A percentile compares a stretch with the other conserved stretches of the same genome.
Evolutionary conservation across 2,113 vertebrate species (phyloP).

Genomic region (Oenanthe melanoleuca): DNA sequence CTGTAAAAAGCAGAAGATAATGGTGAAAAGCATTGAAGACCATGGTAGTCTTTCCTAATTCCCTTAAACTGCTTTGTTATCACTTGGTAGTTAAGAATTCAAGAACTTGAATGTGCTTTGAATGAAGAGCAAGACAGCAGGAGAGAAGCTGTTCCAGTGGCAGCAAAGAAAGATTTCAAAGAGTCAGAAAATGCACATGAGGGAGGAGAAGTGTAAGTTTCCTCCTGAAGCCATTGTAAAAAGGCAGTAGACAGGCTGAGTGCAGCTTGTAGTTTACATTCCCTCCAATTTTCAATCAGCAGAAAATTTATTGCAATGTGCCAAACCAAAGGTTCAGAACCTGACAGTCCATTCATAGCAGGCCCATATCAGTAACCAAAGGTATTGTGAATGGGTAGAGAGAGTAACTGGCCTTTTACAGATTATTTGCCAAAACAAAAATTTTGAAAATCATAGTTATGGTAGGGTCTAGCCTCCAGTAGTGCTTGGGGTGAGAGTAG

Average conservation of each 20-base stretch:
- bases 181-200: constrained; percentile 79
- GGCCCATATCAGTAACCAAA: not conserved
- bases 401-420: not conserved
- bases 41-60: not conserved
- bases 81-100: constrained; percentile 76
- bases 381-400: not conserved
- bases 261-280: not conserved
- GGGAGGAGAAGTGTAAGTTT: constrained; percentile 76
- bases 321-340: not conserved
- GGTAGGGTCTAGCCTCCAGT: not conserved
- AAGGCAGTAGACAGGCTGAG: not conserved
- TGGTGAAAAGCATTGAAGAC: not conserved
- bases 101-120: constrained; percentile 82
- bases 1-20: not conserved
- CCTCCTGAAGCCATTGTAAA: not conserved
- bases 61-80: constrained; percentile 37
- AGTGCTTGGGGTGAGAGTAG: not conserved
- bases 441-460: not conserved
- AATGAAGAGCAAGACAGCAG: constrained; percentile 76
- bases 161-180: constrained; percentile 78
- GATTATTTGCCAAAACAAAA: not conserved
- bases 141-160: constrained; percentile 74
- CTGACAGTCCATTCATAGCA: not conserved
- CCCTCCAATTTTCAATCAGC: not conserved
- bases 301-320: not conserved